Conservation (phyloP, 2,797 vertebrate species). For the Myotis daubentonii region DNA sequence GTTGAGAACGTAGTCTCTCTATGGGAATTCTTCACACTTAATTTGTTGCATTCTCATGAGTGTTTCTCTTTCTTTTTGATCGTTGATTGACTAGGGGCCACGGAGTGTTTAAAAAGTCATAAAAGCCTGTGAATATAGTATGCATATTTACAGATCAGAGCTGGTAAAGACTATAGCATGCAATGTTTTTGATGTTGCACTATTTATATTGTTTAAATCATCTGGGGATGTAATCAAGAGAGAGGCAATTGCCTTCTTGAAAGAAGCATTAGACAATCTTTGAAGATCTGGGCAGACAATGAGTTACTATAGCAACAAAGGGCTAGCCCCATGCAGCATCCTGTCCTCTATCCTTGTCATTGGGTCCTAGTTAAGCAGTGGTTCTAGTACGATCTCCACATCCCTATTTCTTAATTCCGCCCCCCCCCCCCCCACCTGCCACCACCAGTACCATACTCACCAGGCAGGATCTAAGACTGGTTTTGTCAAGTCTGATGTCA, state of each 20-base stretch:
- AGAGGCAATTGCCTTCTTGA: neutral
- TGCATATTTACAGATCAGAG: neutral
- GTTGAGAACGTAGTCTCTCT: neutral
- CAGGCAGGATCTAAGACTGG: neutral
- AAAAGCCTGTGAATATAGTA: neutral
- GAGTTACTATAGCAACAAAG: neutral
- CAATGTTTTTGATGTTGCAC: neutral
- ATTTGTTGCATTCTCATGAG: neutral
- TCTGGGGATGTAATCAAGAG: neutral
- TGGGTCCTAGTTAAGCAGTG: neutral
- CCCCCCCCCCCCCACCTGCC: fast-evolving
- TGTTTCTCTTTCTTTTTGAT: neutral
- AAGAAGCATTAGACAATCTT: neutral
- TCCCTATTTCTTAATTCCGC: neutral
- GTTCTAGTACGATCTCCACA: neutral
- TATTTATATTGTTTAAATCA: neutral
- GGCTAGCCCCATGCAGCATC: neutral
- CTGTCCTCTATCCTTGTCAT: neutral
- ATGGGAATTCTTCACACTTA: neutral
- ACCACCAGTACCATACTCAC: neutral
- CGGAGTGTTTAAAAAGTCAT: neutral
- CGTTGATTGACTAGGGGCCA: neutral
- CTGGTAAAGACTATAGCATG: neutral
- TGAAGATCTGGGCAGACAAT: neutral
- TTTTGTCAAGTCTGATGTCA: neutral